phyloP scores from a whole-genome alignment of 37 sponge, comb jelly and placozoan genomes.

The Trichoplax adhaerens region DNA sequence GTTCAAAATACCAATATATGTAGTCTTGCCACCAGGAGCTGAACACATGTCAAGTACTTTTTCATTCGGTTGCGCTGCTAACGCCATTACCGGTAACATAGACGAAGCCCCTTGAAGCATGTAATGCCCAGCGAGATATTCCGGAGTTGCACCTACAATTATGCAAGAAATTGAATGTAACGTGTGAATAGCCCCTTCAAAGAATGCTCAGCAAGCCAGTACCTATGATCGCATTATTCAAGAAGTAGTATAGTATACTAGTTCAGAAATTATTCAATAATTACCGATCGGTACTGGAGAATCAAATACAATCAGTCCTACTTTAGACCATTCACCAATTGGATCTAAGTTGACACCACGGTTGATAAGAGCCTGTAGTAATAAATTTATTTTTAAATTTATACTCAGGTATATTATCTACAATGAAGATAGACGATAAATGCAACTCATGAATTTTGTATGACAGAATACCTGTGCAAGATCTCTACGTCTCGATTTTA shows the following conservation, averaged over 20 bases:
- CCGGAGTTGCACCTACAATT: conserved; percentile 81
- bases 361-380: conserved; percentile 39
- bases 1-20: conserved; percentile 37
- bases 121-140: conserved; percentile 96
- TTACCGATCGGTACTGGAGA: conserved; percentile 41
- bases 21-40: conserved; percentile 96
- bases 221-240: background rate
- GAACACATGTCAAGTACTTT: conserved; percentile 93
- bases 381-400: no score
- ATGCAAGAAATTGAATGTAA: background rate
- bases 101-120: conserved; percentile 95
- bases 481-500: conserved; percentile 80
- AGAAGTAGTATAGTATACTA: background rate
- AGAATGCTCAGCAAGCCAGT: background rate
- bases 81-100: conserved; percentile 92
- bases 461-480: conserved; percentile 41
- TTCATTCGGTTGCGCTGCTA: conserved; percentile 65
- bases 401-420: no score
- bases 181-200: background rate
- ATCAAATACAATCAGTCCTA: conserved; percentile 80
- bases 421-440: no score
- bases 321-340: conserved; percentile 72
- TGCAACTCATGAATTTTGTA: no score
- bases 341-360: conserved; percentile 97
- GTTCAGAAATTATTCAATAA: background rate